Base-by-base conservation (phyloP, 2,113 vertebrate species). In the Clarias magur region DNA sequence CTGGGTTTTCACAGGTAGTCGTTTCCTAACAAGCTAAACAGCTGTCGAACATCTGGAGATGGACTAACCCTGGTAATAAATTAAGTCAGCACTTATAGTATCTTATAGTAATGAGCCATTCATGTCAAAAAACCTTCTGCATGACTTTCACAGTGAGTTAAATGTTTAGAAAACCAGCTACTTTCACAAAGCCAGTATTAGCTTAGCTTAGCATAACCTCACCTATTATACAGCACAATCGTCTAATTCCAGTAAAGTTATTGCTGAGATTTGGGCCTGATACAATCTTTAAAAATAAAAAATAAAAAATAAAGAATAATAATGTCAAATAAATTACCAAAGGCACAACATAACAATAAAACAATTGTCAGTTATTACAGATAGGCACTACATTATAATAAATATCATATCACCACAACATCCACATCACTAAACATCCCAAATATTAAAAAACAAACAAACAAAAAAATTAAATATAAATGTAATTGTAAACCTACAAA, bases 241-340 rank as follows among this genome's bases (percentile, higher is more conserved):
- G 21, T 59, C 53, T 21, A 17, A 59, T 56, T 59, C 54, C 17
- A 60, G 27, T 34, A 80, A 59, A 12, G 21, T 57, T 57, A n/a
- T 27, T 79, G n/a, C 15, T 30, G 53, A 59, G 27, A 62, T 42
- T 81, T 38, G 25, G 9, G 10, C 42, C 80, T 54, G 17, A n/a
- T 82, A 81, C 83, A 82, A 75, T 82, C 68, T 76, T 34, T 83
- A 48, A 48, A 34, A 34, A 34, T 1, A 48, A 48, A 48, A 9
- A 8, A 48, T 48, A 48, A 48, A 48, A 7, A 48, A 48, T 48
- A 8, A 48, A 34, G 2, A 42, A 42, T 42, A 4, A 42, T 38
- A 38, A 38, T 68, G n/a, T 23, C 25, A n/a, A 86, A 82, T 79
- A 83, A 89, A 89, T 83, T 54, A 88, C 79, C 42, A 54, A 27